Percentiles rank a stretch among this genome's conserved stretches.
Evolutionary conservation across 2,888 invertebrate species (phyloP).

Genomic region (Amiota mariae): DNA sequence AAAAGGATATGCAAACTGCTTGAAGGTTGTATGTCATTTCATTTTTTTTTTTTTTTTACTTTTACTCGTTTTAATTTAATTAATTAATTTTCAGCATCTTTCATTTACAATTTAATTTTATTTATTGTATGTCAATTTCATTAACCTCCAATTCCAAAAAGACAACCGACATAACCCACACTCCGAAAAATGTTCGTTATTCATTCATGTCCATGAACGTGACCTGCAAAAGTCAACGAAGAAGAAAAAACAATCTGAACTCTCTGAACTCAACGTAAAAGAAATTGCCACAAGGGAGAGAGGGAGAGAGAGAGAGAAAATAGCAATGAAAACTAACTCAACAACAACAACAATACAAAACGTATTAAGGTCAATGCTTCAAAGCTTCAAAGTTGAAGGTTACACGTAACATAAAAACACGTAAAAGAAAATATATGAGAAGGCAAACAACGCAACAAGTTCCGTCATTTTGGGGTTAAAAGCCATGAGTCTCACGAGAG

Average conservation of each 20-base stretch:
- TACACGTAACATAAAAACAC: slow-evolving; percentile 35
- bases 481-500: slow-evolving; percentile 5
- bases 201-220: slow-evolving; percentile 4
- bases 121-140: no score
- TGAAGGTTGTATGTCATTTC: slow-evolving; percentile 32
- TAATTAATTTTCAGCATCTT: slow-evolving; percentile 1
- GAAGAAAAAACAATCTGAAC: slow-evolving; percentile 33
- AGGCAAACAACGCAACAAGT: not conserved
- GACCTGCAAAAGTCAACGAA: not conserved
- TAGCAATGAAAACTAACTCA: slow-evolving; percentile 8
- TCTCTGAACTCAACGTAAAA: slow-evolving; percentile 34
- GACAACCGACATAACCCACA: not conserved
- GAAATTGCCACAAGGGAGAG: slow-evolving; percentile 31
- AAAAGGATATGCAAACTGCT: slow-evolving; percentile 23
- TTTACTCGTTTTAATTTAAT: not conserved
- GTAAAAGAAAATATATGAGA: slow-evolving; percentile 1
- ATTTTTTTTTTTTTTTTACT: slow-evolving; percentile 8
- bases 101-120: not conserved
- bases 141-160: no score
- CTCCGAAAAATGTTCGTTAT: not conserved
- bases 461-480: not conserved
- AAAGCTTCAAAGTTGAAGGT: slow-evolving; percentile 49
- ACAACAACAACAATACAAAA: slow-evolving; percentile 37
- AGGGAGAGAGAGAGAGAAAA: slow-evolving; percentile 37
- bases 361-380: slow-evolving; percentile 53